phyloP scores from a whole-genome alignment of 1,140 invertebrate genomes.

The Pararge aegeria region DNA sequence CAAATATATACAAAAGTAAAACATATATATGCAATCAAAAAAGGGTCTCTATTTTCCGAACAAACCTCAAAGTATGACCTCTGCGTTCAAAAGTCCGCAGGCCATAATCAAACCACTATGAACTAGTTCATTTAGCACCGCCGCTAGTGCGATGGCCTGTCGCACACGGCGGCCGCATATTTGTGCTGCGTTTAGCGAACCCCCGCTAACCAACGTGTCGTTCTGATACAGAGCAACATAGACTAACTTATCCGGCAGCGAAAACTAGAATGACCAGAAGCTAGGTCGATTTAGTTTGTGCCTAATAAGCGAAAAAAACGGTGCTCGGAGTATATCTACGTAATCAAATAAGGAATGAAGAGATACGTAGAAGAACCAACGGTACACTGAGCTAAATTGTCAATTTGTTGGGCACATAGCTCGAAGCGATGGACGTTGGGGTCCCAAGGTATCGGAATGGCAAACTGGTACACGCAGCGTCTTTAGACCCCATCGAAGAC shows the following conservation, averaged over 20 bases:
- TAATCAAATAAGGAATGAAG: too few relatives aligned
- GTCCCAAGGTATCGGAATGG: too few relatives aligned
- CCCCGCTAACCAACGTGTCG: constrained; percentile 58
- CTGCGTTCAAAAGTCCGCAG: background rate
- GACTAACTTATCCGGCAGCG: constrained; percentile 17
- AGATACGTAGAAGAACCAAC: too few relatives aligned
- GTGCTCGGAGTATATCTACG: too few relatives aligned
- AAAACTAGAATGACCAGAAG: background rate
- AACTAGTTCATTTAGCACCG: constrained; percentile 71
- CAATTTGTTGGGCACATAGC: too few relatives aligned
- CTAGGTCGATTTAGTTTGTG: too few relatives aligned
- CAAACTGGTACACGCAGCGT: too few relatives aligned
- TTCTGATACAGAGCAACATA: constrained; percentile 41
- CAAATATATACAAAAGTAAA: too few relatives aligned
- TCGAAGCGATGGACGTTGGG: too few relatives aligned
- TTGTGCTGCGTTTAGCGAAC: constrained; percentile 63
- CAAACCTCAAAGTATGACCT: background rate
- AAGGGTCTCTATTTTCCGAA: background rate
- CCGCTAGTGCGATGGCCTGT: constrained; percentile 57
- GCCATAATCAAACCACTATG: constrained; percentile 26
- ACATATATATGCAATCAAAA: too few relatives aligned
- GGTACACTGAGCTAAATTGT: too few relatives aligned
- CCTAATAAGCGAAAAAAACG: background rate
- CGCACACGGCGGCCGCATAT: constrained; percentile 59
- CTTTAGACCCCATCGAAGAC: too few relatives aligned